Conservation (phyloP, 2,797 vertebrate genomes). For the Bovichtus variegatus region DNA sequence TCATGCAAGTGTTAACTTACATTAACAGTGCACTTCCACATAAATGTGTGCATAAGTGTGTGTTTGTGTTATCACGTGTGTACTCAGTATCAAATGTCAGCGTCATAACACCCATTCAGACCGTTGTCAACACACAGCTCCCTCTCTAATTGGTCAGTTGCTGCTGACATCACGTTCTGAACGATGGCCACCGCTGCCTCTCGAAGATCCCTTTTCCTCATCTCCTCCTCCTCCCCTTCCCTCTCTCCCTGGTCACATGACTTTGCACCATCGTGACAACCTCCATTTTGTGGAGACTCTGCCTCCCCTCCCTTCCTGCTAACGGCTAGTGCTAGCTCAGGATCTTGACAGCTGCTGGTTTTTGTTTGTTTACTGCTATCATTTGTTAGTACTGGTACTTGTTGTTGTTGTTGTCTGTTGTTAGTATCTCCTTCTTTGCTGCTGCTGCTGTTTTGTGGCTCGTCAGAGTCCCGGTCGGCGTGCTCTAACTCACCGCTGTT, state of each 20-base stretch:
- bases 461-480: conserved; percentile 61
- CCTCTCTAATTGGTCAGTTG: conserved; percentile 82
- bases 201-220: conserved; percentile 80
- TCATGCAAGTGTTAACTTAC: neutral
- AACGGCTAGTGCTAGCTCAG: conserved; percentile 62
- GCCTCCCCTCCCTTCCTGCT: conserved; percentile 38
- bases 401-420: conserved; percentile 38
- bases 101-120: conserved; percentile 64
- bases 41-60: neutral
- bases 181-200: conserved; percentile 83
- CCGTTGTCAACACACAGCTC: conserved; percentile 77
- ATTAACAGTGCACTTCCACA: neutral
- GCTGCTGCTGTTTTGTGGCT: conserved; percentile 52
- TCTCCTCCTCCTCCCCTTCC: conserved; percentile 57
- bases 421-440: conserved; percentile 66
- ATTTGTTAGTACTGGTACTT: conserved; percentile 38
- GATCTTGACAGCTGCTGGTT: neutral
- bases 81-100: conserved; percentile 40
- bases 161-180: conserved; percentile 81
- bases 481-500: conserved; percentile 86
- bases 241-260: conserved; percentile 58
- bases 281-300: conserved; percentile 55
- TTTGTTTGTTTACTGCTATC: conserved; percentile 16
- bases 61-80: neutral
- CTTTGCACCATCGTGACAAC: conserved; percentile 44